phyloP scores from a whole-genome alignment of 2,113 vertebrate species.

The Dinomys branickii region DNA sequence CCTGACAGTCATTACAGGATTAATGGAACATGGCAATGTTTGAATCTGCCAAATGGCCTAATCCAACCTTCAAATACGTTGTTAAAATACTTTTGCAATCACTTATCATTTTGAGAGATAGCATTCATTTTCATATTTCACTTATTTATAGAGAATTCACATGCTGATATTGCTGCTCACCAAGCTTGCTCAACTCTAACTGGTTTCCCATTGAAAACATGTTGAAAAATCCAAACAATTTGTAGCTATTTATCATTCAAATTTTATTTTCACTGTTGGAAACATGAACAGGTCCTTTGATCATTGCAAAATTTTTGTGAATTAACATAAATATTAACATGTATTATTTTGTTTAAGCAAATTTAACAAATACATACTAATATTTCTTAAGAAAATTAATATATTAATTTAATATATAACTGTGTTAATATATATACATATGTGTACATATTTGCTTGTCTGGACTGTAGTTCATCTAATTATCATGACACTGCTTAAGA shows the following conservation, averaged over 20 bases:
- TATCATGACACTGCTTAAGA: slow-evolving; percentile 5
- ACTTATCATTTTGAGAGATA: slow-evolving; percentile 49
- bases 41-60: not conserved
- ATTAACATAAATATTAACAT: not conserved
- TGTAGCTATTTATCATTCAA: not conserved
- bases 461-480: not conserved
- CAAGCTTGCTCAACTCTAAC: slow-evolving; percentile 1
- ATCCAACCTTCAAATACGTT: slow-evolving; percentile 57
- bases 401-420: not conserved
- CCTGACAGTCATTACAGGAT: slow-evolving; percentile 43
- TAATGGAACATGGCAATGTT: slow-evolving; percentile 53
- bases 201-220: not conserved
- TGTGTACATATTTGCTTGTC: not conserved
- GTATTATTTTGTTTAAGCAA: not conserved
- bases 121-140: slow-evolving; percentile 37
- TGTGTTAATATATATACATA: not conserved
- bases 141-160: slow-evolving; percentile 47
- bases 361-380: not conserved
- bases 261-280: not conserved
- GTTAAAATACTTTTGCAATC: slow-evolving; percentile 59
- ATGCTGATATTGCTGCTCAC: slow-evolving; percentile 26
- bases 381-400: not conserved
- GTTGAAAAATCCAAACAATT: slow-evolving; percentile 11
- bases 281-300: not conserved
- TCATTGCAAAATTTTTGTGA: not conserved